Conservation (phyloP, 2,113 vertebrate genomes). For the Strigops habroptila region DNA sequence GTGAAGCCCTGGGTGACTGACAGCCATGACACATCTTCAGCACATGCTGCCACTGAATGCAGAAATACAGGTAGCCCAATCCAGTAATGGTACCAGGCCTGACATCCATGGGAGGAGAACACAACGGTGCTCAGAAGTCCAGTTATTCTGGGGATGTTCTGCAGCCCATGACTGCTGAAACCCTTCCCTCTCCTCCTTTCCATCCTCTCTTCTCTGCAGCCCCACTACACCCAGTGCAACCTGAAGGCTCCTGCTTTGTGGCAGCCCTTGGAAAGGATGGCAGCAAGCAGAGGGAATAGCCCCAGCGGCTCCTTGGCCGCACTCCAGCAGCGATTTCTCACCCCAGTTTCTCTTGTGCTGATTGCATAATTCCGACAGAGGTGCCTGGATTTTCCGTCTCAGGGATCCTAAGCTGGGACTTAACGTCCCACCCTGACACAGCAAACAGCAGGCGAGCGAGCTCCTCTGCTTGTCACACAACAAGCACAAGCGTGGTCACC, state of each 20-base stretch:
- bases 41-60: background rate
- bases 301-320: background rate
- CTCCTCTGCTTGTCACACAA: background rate
- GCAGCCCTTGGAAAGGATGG: background rate
- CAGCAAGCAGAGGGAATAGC: background rate
- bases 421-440: background rate
- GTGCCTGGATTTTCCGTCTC: background rate
- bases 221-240: fast-evolving
- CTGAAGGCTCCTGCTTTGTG: background rate
- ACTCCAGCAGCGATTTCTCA: background rate
- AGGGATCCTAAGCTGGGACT: background rate
- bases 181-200: background rate
- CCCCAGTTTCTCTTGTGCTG: background rate
- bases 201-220: background rate
- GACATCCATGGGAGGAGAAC: background rate
- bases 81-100: background rate
- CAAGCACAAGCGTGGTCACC: background rate
- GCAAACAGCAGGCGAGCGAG: background rate
- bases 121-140: background rate
- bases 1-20: background rate
- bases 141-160: background rate
- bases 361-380: background rate
- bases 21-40: background rate
- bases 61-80: background rate
- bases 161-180: background rate